Conservation (phyloP, 1,140 invertebrate genomes). For the Drosophila kikkawai region DNA sequence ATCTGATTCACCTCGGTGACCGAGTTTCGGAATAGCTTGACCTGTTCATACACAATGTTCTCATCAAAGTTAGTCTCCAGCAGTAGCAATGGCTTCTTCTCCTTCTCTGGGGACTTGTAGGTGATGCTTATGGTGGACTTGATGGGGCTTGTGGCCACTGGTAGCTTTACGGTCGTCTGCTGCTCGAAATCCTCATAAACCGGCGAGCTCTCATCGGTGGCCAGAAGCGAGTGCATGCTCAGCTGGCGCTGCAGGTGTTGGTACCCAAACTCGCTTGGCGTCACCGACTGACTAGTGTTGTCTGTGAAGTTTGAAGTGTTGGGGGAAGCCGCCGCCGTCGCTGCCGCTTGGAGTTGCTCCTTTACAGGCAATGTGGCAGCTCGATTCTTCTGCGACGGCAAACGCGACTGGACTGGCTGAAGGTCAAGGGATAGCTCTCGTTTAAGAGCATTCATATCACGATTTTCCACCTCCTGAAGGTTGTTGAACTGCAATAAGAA, state of each 20-base stretch:
- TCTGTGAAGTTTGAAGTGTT: slow-evolving; percentile 84
- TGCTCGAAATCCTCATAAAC: slow-evolving; percentile 81
- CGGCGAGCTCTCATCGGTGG: slow-evolving; percentile 78
- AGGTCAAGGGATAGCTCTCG: slow-evolving; percentile 80
- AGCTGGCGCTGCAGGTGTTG: slow-evolving; percentile 82
- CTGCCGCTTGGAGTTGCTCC: slow-evolving; percentile 55
- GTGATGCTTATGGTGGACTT: slow-evolving; percentile 90
- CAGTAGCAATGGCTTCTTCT: slow-evolving; percentile 61
- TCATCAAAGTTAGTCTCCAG: slow-evolving; percentile 84
- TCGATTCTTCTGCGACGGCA: slow-evolving; percentile 51
- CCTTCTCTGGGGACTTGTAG: slow-evolving; percentile 85
- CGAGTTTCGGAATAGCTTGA: slow-evolving; percentile 90
- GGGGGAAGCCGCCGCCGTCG: slow-evolving; percentile 55
- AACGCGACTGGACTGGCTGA: slow-evolving; percentile 60
- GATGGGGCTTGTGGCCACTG: slow-evolving; percentile 85
- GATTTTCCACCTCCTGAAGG: slow-evolving; percentile 58
- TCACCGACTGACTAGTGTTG: slow-evolving; percentile 85
- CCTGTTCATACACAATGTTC: slow-evolving; percentile 89
- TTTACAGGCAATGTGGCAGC: slow-evolving; percentile 60
- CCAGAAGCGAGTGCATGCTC: slow-evolving; percentile 80
- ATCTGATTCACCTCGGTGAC: slow-evolving; percentile 91
- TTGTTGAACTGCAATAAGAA: slow-evolving; percentile 60
- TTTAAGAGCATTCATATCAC: slow-evolving; percentile 82
- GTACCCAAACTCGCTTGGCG: slow-evolving; percentile 84
- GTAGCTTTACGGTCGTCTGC: slow-evolving; percentile 70